Evolutionary conservation across 2,113 vertebrate genomes (phyloP).

Genomic region (Opisthocomus hoazin): DNA sequence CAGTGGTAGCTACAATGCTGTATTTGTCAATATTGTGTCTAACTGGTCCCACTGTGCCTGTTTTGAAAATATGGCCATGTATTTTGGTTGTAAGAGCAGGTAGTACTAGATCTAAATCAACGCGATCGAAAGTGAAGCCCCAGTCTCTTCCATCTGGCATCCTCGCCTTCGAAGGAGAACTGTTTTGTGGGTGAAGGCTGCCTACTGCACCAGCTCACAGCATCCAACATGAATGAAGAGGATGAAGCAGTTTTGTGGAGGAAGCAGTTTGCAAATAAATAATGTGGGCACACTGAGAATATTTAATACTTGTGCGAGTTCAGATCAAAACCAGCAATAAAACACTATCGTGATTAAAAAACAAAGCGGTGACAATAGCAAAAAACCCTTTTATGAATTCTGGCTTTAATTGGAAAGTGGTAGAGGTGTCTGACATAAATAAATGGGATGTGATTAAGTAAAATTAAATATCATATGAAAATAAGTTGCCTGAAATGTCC

Average conservation of each 20-base stretch:
- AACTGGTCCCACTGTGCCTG: not conserved
- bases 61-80: not conserved
- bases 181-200: not conserved
- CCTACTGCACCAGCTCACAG: not conserved
- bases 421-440: not conserved
- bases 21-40: not conserved
- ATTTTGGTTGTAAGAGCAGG: not conserved
- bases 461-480: not conserved
- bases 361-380: not conserved
- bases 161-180: not conserved
- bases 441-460: not conserved
- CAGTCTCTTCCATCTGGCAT: not conserved
- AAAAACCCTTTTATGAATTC: not conserved
- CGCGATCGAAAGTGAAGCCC: rapidly evolving
- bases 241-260: not conserved
- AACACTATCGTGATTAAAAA: not conserved
- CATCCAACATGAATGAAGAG: not conserved
- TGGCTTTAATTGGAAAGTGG: not conserved
- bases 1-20: not conserved
- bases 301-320: rapidly evolving
- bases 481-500: not conserved
- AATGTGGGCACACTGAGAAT: rapidly evolving
- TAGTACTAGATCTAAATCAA: not conserved
- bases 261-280: not conserved
- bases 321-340: not conserved